Evolutionary conservation across 2,113 vertebrate genomes (phyloP).

Genomic region (Thunnus maccoyii): DNA sequence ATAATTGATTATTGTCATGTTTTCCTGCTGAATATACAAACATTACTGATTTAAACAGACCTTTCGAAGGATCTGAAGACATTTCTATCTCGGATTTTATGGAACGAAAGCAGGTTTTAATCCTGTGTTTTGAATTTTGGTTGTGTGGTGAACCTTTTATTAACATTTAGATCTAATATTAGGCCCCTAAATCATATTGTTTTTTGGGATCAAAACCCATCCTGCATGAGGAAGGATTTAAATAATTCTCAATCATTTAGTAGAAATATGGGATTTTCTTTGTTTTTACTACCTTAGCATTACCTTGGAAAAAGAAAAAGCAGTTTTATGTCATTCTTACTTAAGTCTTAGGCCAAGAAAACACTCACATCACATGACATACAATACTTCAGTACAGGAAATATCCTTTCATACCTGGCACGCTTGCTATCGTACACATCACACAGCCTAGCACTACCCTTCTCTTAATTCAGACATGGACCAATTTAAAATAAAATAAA

Average conservation of each 20-base stretch:
- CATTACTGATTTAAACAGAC: background rate
- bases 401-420: slow-evolving; percentile 12
- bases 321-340: background rate
- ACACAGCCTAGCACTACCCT: background rate
- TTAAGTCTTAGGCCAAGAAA: background rate
- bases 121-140: slow-evolving; percentile 18
- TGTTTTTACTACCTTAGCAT: slow-evolving; percentile 7
- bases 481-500: slow-evolving; percentile 28
- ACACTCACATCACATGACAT: background rate
- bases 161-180: slow-evolving; percentile 6
- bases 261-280: slow-evolving; percentile 9
- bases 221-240: background rate
- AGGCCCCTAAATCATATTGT: slow-evolving; percentile 19
- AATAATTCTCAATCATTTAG: slow-evolving; percentile 21
- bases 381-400: background rate
- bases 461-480: slow-evolving; percentile 32
- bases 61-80: background rate
- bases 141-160: background rate
- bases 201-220: slow-evolving; percentile 14
- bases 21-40: background rate
- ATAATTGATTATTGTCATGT: background rate
- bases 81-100: background rate
- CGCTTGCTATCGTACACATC: slow-evolving; percentile 10
- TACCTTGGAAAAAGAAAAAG: background rate
- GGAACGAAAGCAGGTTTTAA: background rate